Evolutionary conservation across 2,113 vertebrate species (phyloP).

Genomic region (Scytalopus superciliaris): DNA sequence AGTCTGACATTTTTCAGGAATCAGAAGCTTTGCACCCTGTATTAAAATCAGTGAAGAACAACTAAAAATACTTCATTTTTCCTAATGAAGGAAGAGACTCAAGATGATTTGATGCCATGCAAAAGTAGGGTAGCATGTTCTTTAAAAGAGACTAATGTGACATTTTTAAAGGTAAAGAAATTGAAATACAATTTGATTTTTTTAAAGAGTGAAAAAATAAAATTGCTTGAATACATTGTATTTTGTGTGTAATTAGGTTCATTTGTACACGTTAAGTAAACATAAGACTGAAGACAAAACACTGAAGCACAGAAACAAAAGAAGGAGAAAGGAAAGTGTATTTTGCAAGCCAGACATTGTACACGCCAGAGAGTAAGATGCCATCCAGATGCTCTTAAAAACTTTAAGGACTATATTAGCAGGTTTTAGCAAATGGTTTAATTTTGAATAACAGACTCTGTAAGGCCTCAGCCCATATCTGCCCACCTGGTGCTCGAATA

Average conservation of each 20-base stretch:
- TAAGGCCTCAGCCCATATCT: background rate
- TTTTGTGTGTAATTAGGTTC: background rate
- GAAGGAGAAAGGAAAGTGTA: background rate
- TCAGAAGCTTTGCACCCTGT: background rate
- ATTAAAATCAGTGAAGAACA: background rate
- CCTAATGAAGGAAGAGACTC: background rate
- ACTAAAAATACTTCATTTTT: background rate
- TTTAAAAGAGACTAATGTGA: background rate
- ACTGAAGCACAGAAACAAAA: background rate
- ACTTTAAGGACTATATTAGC: background rate
- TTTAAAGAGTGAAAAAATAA: background rate
- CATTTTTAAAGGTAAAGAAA: background rate
- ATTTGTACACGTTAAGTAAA: background rate
- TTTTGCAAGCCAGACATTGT: background rate
- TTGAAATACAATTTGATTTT: background rate
- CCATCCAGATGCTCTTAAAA: background rate
- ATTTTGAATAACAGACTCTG: background rate
- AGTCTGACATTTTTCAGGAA: background rate
- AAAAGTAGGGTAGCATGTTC: background rate
- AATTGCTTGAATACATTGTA: background rate
- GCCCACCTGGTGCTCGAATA: no score
- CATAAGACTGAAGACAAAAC: background rate
- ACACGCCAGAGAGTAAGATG: background rate
- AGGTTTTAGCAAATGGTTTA: background rate
- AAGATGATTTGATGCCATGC: background rate